These are phyloP conservation scores for Chalcis sispes DNA, from an alignment of 2,888 invertebrate genomes.

Conservation along the genomic window DNA sequence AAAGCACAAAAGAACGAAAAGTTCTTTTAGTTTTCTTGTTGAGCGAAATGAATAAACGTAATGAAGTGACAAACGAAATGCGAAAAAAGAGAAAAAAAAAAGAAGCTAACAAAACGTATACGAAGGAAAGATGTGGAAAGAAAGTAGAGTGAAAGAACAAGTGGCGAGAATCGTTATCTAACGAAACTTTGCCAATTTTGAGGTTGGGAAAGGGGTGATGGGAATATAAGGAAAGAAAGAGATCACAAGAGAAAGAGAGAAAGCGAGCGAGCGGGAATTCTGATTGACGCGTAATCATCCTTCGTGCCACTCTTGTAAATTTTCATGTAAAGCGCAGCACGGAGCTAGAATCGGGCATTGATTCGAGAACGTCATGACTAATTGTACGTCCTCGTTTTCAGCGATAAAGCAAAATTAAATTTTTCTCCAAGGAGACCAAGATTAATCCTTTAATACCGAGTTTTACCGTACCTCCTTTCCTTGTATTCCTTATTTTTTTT, in stretches of 20 bases:
- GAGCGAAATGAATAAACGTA: no score
- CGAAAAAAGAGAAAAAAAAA: constrained; percentile 9
- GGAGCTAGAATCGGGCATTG: constrained; percentile 47
- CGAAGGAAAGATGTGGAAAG: neutral
- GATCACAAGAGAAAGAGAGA: neutral
- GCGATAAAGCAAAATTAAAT: constrained; percentile 39
- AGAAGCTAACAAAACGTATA: neutral
- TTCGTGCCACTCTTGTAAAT: constrained; percentile 60
- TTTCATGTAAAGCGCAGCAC: constrained; percentile 31
- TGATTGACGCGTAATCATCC: constrained; percentile 69
- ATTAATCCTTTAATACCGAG: constrained; percentile 24
- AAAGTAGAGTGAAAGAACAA: constrained; percentile 50
- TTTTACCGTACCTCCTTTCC: no score
- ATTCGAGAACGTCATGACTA: constrained; percentile 29
- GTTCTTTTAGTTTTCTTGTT: constrained; percentile 4
- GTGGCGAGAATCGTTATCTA: constrained; percentile 63
- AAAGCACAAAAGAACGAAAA: constrained; percentile 4
- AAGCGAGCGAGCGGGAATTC: constrained; percentile 60
- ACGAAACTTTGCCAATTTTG: constrained; percentile 67
- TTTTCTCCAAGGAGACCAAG: constrained; percentile 31
- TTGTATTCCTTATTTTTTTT: no score
- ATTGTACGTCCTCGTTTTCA: constrained; percentile 17
- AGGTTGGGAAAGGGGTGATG: constrained; percentile 23
- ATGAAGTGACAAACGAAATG: neutral
- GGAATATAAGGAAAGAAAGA: neutral